phyloP scores from a whole-genome alignment of 2,888 invertebrate genomes.

The Chloroclysta siterata region DNA sequence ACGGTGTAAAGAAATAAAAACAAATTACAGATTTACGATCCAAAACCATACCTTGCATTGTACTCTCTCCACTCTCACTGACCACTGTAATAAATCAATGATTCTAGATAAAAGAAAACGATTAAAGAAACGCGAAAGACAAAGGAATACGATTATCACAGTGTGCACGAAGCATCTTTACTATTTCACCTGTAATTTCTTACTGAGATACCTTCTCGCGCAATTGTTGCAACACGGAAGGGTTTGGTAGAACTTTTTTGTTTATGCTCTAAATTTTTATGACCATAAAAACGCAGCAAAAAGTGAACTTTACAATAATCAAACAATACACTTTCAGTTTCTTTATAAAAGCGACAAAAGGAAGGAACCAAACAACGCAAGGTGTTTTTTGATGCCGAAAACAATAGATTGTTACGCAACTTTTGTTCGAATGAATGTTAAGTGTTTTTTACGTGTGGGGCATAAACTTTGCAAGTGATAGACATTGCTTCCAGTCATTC shows the following conservation, averaged over 20 bases:
- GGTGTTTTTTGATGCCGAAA: slow-evolving; percentile 78
- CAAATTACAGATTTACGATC: slow-evolving; percentile 34
- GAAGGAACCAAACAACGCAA: slow-evolving; percentile 57
- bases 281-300: slow-evolving; percentile 70
- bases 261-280: slow-evolving; percentile 81
- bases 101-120: slow-evolving; percentile 75
- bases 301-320: slow-evolving; percentile 57
- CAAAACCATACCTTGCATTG: slow-evolving; percentile 60
- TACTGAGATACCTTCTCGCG: slow-evolving; percentile 68
- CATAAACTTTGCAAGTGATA: slow-evolving; percentile 46
- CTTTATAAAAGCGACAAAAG: slow-evolving; percentile 76
- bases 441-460: slow-evolving; percentile 44
- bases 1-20: slow-evolving; percentile 17
- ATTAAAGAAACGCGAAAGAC: slow-evolving; percentile 69
- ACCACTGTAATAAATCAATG: slow-evolving; percentile 76
- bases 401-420: slow-evolving; percentile 68
- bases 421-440: slow-evolving; percentile 67
- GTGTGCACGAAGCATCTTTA: slow-evolving; percentile 70
- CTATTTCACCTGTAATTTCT: slow-evolving; percentile 81
- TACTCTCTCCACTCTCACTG: slow-evolving; percentile 50
- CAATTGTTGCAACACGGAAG: slow-evolving; percentile 78
- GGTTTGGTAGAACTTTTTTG: slow-evolving; percentile 67
- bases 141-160: slow-evolving; percentile 76
- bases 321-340: slow-evolving; percentile 83
- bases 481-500: slow-evolving; percentile 57